A percentile compares a stretch with the other conserved stretches of the same genome.
Evolutionary conservation across 2,113 vertebrate genomes (phyloP).

Genomic region (Hippocampus mohnikei): DNA sequence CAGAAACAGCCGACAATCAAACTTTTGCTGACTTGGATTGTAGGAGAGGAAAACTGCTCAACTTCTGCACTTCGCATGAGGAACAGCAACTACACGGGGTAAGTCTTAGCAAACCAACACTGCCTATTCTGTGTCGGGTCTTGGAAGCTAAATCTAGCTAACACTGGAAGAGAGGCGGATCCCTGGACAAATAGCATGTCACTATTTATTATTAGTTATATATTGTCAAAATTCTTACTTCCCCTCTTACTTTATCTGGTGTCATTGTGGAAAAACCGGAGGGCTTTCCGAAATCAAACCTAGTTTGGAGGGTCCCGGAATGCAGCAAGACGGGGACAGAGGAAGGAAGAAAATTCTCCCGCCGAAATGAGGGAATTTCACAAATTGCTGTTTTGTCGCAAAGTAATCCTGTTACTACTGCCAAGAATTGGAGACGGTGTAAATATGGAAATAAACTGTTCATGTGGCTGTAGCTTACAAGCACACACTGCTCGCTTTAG

Average conservation of each 20-base stretch:
- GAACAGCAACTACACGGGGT: background rate
- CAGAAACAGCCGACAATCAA: background rate
- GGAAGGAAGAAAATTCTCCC: conserved; percentile 64
- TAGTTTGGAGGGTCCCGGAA: conserved; percentile 51
- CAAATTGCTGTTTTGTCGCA: conserved; percentile 73
- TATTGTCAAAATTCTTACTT: background rate
- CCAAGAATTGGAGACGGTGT: conserved; percentile 69
- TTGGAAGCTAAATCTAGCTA: background rate
- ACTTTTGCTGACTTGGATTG: background rate
- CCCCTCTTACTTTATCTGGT: conserved; percentile 69
- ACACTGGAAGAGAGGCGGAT: background rate
- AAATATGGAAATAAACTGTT: conserved; percentile 73
- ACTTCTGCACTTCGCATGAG: background rate
- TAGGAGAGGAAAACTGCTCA: background rate
- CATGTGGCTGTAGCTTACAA: conserved; percentile 59
- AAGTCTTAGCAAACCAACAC: background rate
- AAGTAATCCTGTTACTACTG: conserved; percentile 78
- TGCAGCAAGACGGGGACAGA: conserved; percentile 42
- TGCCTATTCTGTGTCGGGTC: background rate
- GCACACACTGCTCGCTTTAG: conserved; percentile 51
- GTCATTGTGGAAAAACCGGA: conserved; percentile 66
- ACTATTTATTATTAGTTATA: background rate
- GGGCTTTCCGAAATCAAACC: conserved; percentile 68
- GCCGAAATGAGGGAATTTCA: conserved; percentile 76
- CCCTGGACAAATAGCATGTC: background rate